These are phyloP conservation scores for Rostratula benghalensis DNA, from an alignment of 2,113 vertebrate genomes.

Conservation along the genomic window DNA sequence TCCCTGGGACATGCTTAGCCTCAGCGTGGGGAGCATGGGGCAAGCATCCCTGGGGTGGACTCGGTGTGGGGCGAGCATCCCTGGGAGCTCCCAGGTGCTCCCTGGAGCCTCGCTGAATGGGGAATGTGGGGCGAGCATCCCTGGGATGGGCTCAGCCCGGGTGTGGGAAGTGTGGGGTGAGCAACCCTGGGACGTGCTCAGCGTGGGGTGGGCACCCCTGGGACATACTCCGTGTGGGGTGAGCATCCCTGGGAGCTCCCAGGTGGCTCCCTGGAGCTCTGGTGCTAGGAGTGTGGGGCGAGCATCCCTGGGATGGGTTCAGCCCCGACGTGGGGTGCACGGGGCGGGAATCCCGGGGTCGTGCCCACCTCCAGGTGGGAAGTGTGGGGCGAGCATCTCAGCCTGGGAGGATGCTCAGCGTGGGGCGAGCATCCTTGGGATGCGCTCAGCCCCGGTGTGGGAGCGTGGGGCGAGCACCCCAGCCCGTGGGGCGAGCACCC, in stretches of 20 bases:
- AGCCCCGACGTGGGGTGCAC: no score
- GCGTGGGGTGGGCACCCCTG: neutral
- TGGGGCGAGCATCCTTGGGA: neutral
- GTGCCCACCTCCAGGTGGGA: neutral
- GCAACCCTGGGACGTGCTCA: neutral
- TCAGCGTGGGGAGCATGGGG: no score
- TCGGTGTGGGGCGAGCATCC: no score
- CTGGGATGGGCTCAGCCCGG: no score
- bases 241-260: neutral
- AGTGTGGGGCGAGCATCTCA: neutral
- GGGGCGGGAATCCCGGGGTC: neutral
- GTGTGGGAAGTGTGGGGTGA: neutral
- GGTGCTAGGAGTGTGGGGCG: no score
- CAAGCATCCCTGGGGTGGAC: no score
- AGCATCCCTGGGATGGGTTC: neutral
- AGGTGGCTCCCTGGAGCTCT: no score
- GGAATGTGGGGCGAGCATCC: rapidly evolving
- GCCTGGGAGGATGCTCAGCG: rapidly evolving
- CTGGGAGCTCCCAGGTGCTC: neutral
- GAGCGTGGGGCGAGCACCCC: neutral
- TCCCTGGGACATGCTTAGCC: no score
- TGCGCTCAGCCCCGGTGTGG: rapidly evolving
- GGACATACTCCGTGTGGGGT: neutral
- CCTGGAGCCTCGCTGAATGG: no score
- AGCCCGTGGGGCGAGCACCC: neutral